Evolutionary conservation across 2,888 invertebrate genomes (phyloP).

Genomic region (Lottia gigantea): DNA sequence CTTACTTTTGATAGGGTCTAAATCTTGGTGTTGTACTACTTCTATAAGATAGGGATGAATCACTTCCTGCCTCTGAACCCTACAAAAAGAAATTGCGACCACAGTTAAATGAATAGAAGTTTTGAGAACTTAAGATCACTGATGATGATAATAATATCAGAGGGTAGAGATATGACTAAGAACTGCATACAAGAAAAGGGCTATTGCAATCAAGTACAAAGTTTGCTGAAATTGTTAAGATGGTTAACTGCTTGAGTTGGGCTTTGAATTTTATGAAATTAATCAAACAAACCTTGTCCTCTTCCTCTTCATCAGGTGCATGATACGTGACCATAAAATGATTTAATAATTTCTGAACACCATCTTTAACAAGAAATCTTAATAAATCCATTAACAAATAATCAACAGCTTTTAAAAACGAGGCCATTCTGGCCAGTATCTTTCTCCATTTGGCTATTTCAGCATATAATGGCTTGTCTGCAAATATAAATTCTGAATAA

Average conservation of each 20-base stretch:
- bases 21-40: neutral
- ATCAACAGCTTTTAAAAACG: conserved; percentile 64
- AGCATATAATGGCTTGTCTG: conserved; percentile 59
- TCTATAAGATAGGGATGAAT: neutral
- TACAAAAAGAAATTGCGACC: neutral
- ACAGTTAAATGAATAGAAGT: neutral
- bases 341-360: conserved; percentile 55
- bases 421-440: conserved; percentile 59
- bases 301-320: conserved; percentile 51
- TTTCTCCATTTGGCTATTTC: conserved; percentile 67
- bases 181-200: too few species aligned
- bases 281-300: conserved; percentile 28
- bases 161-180: too few species aligned
- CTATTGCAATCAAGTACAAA: too few species aligned
- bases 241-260: too few species aligned
- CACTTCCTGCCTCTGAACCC: neutral
- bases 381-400: conserved; percentile 64
- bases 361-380: conserved; percentile 61
- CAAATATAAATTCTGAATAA: conserved; percentile 36
- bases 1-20: too few species aligned
- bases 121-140: too few species aligned
- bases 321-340: conserved; percentile 58
- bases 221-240: too few species aligned
- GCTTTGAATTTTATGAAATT: too few species aligned
- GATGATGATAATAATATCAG: too few species aligned